Evolutionary conservation across 2,888 invertebrate species (phyloP).

Genomic region (Nephrocerus scutellatus): DNA sequence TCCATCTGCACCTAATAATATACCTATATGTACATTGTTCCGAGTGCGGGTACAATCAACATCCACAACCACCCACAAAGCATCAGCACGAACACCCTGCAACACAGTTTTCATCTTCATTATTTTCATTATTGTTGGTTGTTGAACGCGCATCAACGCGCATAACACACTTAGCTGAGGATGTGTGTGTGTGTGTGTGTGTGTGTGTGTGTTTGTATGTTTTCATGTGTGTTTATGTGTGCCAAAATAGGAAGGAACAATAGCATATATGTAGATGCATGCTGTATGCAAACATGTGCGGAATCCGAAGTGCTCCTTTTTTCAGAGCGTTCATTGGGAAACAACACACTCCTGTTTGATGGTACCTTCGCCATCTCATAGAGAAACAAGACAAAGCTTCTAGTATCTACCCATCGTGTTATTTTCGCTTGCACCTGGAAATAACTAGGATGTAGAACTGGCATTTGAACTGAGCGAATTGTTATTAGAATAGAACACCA

Average conservation of each 20-base stretch:
- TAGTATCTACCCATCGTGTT: too few species aligned
- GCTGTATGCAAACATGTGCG: too few species aligned
- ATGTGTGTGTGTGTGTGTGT: slow-evolving; percentile 1
- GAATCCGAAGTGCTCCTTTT: too few species aligned
- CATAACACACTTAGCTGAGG: too few species aligned
- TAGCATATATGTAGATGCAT: background rate
- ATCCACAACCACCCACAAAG: background rate
- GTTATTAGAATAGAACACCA: too few species aligned
- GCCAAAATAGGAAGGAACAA: background rate
- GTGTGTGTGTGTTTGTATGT: slow-evolving; percentile 1
- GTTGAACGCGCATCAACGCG: too few species aligned
- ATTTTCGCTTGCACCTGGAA: too few species aligned
- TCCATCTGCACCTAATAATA: background rate
- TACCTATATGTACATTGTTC: background rate
- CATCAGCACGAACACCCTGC: background rate
- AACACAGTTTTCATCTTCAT: background rate
- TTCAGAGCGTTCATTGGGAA: too few species aligned
- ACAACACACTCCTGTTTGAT: too few species aligned
- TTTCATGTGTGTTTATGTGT: background rate
- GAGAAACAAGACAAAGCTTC: too few species aligned
- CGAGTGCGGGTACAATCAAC: slow-evolving; percentile 1
- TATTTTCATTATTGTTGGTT: background rate
- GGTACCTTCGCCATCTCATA: slow-evolving; percentile 2
- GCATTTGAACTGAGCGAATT: too few species aligned
- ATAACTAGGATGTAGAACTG: too few species aligned